Conservation (phyloP, 2,888 invertebrate species). For the Agrotis segetum region DNA sequence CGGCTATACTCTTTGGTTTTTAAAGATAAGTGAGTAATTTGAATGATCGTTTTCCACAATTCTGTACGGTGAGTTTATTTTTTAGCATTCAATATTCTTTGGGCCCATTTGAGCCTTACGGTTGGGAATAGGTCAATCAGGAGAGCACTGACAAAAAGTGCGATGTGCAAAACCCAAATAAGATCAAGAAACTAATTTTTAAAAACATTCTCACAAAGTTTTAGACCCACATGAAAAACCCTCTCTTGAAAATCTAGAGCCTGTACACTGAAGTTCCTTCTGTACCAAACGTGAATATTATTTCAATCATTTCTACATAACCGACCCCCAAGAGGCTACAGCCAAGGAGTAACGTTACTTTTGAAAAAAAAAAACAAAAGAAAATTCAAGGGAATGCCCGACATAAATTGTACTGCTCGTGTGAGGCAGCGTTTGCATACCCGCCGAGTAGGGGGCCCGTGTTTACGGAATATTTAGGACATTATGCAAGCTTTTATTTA, state of each 20-base stretch:
- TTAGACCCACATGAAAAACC: background rate
- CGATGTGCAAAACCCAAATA: background rate
- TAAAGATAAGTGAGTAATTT: background rate
- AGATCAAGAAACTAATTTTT: background rate
- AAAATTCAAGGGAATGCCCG: slow-evolving; percentile 87
- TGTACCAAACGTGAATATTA: slow-evolving; percentile 51
- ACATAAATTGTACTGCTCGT: slow-evolving; percentile 88
- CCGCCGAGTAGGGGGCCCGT: slow-evolving; percentile 76
- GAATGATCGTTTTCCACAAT: background rate
- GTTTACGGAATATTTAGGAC: slow-evolving; percentile 16
- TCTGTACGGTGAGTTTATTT: background rate
- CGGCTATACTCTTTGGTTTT: background rate
- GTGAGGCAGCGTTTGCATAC: slow-evolving; percentile 88
- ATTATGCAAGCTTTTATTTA: background rate
- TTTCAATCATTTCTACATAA: slow-evolving; percentile 62
- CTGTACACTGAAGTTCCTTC: slow-evolving; percentile 7
- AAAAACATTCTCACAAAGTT: background rate
- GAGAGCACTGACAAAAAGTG: too few species aligned
- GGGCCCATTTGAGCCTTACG: background rate
- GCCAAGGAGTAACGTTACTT: slow-evolving; percentile 77
- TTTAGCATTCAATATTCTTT: background rate
- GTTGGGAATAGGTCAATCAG: too few species aligned
- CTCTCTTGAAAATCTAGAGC: slow-evolving; percentile 10
- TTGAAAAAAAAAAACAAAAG: slow-evolving; percentile 85
- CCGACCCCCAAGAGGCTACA: slow-evolving; percentile 66